A percentile compares a stretch with the other conserved stretches of the same genome.
These are phyloP conservation scores for Sinelater perroti DNA, from an alignment of 2,888 invertebrate species.

Conservation along the genomic window DNA sequence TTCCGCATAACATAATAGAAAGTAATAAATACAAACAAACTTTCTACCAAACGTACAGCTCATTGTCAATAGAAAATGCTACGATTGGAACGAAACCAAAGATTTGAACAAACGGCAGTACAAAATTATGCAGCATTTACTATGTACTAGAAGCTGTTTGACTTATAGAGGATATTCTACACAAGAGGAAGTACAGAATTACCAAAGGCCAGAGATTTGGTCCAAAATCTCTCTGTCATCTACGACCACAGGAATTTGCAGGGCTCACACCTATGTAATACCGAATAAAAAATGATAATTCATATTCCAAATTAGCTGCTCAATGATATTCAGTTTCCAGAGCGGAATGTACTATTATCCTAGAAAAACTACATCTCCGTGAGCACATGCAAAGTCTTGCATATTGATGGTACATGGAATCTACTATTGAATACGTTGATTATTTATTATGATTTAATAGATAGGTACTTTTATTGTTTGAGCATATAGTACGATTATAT, in stretches of 20 bases:
- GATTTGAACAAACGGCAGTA: slow-evolving; percentile 13
- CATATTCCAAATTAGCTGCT: slow-evolving; percentile 15
- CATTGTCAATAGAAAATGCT: slow-evolving; percentile 29
- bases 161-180: slow-evolving; percentile 20
- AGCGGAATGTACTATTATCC: slow-evolving; percentile 31
- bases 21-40: slow-evolving; percentile 29
- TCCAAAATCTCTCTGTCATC: slow-evolving; percentile 31
- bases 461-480: slow-evolving; percentile 57
- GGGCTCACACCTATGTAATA: slow-evolving; percentile 38
- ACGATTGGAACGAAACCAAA: background rate
- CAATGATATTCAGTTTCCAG: slow-evolving; percentile 5
- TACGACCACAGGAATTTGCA: slow-evolving; percentile 32
- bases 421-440: slow-evolving; percentile 46
- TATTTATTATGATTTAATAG: slow-evolving; percentile 54
- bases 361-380: slow-evolving; percentile 29
- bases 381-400: slow-evolving; percentile 41
- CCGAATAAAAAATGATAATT: slow-evolving; percentile 32
- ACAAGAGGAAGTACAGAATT: slow-evolving; percentile 30
- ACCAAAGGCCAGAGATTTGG: slow-evolving; percentile 35
- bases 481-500: slow-evolving; percentile 55
- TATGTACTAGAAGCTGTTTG: slow-evolving; percentile 32
- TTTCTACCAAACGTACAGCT: slow-evolving; percentile 24
- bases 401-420: slow-evolving; percentile 32
- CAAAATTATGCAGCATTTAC: slow-evolving; percentile 33
- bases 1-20: slow-evolving; percentile 41